A percentile compares a stretch with the other conserved stretches of the same genome.
phyloP scores from a whole-genome alignment of 2,797 vertebrate species.

The Atherinosoma microstoma region DNA sequence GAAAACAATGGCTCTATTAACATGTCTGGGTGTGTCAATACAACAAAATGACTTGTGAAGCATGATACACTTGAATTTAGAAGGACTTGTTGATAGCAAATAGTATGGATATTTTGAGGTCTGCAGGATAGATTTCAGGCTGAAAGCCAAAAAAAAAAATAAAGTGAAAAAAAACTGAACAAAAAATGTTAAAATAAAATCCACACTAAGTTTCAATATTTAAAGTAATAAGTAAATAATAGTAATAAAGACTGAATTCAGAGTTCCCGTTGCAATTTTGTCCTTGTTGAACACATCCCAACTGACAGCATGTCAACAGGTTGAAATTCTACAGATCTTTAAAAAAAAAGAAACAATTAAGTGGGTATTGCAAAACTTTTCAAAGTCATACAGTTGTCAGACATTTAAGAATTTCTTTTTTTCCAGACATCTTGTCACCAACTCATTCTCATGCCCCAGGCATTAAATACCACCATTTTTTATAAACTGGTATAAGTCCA shows the following conservation, averaged over 20 bases:
- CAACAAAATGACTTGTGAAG: constrained; percentile 28
- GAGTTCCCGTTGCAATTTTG: constrained; percentile 1
- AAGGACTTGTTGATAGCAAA: constrained; percentile 32
- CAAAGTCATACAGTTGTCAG: neutral
- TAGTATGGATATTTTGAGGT: constrained; percentile 36
- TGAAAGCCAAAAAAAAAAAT: constrained; percentile 9
- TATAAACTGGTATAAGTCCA: neutral
- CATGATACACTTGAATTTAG: constrained; percentile 14
- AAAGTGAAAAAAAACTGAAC: neutral
- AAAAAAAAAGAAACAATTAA: constrained; percentile 1
- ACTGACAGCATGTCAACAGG: constrained; percentile 25
- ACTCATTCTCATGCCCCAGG: neutral
- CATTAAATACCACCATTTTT: constrained; percentile 2
- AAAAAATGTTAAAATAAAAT: neutral
- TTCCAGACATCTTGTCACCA: neutral
- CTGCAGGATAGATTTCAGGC: constrained; percentile 19
- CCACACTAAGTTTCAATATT: neutral
- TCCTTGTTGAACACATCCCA: neutral
- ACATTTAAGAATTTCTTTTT: constrained; percentile 8
- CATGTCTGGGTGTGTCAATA: constrained; percentile 21
- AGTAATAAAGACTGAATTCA: neutral
- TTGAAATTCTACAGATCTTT: constrained; percentile 17
- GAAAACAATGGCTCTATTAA: constrained; percentile 44
- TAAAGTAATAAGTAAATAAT: too few species aligned
- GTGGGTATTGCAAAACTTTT: neutral